phyloP scores from a whole-genome alignment of 2,113 vertebrate genomes.

The Anarrhichthys ocellatus region DNA sequence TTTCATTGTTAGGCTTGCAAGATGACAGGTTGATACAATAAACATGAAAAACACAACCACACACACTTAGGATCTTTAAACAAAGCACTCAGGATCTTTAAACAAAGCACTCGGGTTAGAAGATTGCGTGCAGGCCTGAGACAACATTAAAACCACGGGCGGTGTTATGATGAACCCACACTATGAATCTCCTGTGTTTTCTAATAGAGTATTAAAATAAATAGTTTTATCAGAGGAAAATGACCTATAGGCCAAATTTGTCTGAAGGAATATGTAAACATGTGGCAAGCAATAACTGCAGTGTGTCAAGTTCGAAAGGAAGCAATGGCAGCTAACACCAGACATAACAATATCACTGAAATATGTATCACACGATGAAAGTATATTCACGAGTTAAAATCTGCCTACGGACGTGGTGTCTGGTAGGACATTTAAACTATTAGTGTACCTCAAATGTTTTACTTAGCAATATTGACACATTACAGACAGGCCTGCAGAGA shows the following conservation, averaged over 20 bases:
- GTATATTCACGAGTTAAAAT: conserved; percentile 52
- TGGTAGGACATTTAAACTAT: conserved; percentile 8
- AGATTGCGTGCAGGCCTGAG: conserved; percentile 29
- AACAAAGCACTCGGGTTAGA: conserved; percentile 35
- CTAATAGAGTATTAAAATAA: conserved; percentile 43
- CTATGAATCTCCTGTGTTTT: background rate
- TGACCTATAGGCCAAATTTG: background rate
- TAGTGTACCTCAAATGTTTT: background rate
- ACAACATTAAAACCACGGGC: conserved; percentile 19
- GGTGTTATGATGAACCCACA: conserved; percentile 1
- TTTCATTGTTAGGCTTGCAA: conserved; percentile 11
- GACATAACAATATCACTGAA: conserved; percentile 23
- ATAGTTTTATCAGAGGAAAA: conserved; percentile 26
- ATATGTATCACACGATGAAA: conserved; percentile 29
- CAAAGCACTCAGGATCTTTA: conserved; percentile 31
- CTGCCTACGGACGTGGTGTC: background rate
- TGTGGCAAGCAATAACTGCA: conserved; percentile 16
- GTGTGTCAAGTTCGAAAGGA: conserved; percentile 30
- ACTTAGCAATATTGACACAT: conserved; percentile 1
- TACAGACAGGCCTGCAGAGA: conserved; percentile 15
- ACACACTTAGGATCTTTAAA: conserved; percentile 19
- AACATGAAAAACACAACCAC: conserved; percentile 1
- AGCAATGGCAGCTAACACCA: conserved; percentile 22
- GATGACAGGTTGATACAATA: conserved; percentile 15
- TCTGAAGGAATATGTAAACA: conserved; percentile 54